Percentiles rank a stretch among this genome's conserved stretches.
Evolutionary conservation across 2,113 vertebrate species (phyloP).

Genomic region (Zingel zingel): DNA sequence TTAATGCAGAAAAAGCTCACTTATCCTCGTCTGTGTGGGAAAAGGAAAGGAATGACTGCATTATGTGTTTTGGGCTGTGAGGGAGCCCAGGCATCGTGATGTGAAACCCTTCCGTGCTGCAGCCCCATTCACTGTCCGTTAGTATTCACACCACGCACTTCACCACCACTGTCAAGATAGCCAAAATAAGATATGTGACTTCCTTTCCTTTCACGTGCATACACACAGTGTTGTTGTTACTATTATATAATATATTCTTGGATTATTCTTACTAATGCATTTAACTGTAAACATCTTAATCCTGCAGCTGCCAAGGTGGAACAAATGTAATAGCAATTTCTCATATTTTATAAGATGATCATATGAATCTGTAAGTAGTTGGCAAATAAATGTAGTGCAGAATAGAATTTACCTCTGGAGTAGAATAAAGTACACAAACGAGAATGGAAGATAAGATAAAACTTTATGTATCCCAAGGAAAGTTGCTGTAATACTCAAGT

Average conservation of each 20-base stretch:
- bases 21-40: too few species aligned
- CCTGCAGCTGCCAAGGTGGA: neutral
- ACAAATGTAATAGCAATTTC: neutral
- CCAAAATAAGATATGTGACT: neutral
- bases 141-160: constrained; percentile 50
- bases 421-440: neutral
- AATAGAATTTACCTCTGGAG: neutral
- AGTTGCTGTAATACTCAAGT: neutral
- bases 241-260: neutral
- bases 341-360: neutral
- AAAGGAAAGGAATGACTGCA: neutral
- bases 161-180: constrained; percentile 17
- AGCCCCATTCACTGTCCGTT: constrained; percentile 28
- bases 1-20: neutral
- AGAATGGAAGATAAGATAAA: neutral
- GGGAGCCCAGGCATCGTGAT: neutral
- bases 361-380: neutral
- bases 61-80: neutral
- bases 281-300: neutral
- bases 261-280: neutral
- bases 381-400: neutral
- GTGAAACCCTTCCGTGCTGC: constrained; percentile 19
- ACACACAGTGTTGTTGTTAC: neutral
- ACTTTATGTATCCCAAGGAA: too few species aligned
- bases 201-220: constrained; percentile 30